Conservation (phyloP, 2,113 vertebrate genomes). For the Thamnophis sirtalis region DNA sequence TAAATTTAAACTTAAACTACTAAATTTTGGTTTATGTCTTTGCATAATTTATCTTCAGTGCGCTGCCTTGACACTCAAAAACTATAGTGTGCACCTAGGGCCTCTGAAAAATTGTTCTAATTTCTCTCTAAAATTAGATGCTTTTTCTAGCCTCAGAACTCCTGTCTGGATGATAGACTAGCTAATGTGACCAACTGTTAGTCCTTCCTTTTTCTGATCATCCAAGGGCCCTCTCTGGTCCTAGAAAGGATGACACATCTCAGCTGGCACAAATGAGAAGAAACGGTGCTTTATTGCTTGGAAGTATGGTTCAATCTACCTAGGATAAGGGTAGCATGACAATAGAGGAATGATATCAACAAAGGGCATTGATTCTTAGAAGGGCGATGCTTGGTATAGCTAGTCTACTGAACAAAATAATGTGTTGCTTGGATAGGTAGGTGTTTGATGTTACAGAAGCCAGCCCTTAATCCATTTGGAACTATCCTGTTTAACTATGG, state of each 20-base stretch:
- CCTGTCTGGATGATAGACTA: not conserved
- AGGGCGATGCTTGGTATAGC: not conserved
- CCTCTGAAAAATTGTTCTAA: not conserved
- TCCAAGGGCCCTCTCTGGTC: not conserved
- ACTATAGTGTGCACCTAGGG: not conserved
- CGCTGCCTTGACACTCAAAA: not conserved
- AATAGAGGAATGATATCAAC: not conserved
- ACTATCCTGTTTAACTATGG: not conserved
- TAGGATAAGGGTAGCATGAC: not conserved
- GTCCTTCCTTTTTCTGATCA: not conserved
- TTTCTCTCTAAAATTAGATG: not conserved
- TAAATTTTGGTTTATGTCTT: not conserved
- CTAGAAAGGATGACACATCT: not conserved
- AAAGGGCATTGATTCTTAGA: not conserved
- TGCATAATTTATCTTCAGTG: not conserved
- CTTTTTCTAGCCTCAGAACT: not conserved
- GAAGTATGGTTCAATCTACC: not conserved
- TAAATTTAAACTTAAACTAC: not conserved
- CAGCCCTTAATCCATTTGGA: not conserved
- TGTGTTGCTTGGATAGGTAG: not conserved
- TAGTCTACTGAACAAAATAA: not conserved
- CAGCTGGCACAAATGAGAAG: not conserved
- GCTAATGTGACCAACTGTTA: not conserved
- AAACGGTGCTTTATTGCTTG: not conserved
- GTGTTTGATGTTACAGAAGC: not conserved